Percentiles rank a stretch among this genome's conserved stretches.
phyloP scores from a whole-genome alignment of 1,140 invertebrate species.

The Varroa destructor region DNA sequence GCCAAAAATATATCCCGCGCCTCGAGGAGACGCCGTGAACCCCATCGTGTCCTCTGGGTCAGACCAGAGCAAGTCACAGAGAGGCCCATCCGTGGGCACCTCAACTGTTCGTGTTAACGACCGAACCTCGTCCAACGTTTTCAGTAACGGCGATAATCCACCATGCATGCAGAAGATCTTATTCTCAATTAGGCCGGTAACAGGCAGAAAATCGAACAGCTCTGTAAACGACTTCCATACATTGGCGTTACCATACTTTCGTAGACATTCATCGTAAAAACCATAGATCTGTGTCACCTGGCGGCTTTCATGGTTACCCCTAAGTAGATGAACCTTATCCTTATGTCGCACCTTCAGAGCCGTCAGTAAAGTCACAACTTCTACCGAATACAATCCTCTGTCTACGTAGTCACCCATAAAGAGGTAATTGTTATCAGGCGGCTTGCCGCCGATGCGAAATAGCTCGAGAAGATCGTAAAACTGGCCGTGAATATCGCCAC shows the following conservation, averaged over 20 bases:
- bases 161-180: constrained; percentile 79
- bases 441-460: constrained; percentile 45
- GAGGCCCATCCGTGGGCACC: constrained; percentile 72
- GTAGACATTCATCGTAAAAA: constrained; percentile 88
- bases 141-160: constrained; percentile 62
- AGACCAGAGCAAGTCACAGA: constrained; percentile 49
- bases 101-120: constrained; percentile 88
- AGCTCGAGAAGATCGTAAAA: constrained; percentile 45
- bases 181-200: constrained; percentile 79
- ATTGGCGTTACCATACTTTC: constrained; percentile 82
- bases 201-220: constrained; percentile 95
- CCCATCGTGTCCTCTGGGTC: constrained; percentile 40
- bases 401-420: constrained; percentile 47
- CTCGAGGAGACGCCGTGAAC: not conserved
- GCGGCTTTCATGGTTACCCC: constrained; percentile 77
- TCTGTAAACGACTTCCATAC: constrained; percentile 98
- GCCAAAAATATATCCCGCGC: constrained; percentile 39
- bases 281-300: constrained; percentile 63
- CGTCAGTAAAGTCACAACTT: constrained; percentile 53
- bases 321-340: constrained; percentile 72
- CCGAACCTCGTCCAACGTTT: constrained; percentile 44
- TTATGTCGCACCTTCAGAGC: constrained; percentile 97
- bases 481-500: constrained; percentile 47
- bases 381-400: constrained; percentile 49
- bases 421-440: constrained; percentile 43